Base-by-base conservation (phyloP, 2,888 invertebrate genomes). In the Tetramorium bicarinatum region DNA sequence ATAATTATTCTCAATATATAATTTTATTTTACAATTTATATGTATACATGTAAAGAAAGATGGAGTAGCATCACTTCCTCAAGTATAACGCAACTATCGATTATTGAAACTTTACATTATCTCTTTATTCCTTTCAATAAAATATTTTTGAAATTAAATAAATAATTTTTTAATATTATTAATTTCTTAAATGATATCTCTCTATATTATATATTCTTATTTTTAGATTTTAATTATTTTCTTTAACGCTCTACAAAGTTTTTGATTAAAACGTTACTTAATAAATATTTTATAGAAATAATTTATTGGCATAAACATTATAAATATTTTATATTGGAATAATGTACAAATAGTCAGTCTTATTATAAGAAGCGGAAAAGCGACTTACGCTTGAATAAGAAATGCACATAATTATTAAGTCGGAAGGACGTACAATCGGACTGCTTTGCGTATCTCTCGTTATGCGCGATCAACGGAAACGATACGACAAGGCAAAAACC, bases 401-500 rank as follows among this genome's bases (percentile, higher is more conserved):
- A 3, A 34, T 59, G 47, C 13, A 34, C 7, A 38, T 34, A 34
- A 47, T 59, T 34, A 56, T 71, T 44, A 29, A 21, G 29, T 34
- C 21, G 59, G n/a, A 59, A 80, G 7, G 4, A 25, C 18, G 7
- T 64, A 44, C 25, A 38, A 25, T 49, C 9, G 11, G 34, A 72
- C 1, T 34, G 34, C 18, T 76, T 21, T 47, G 52, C 3, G 2
- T 80, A 72, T 38, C 8, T 29, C 47, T 79, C 34, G 38, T 79
- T 80, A 72, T 2, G 13, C 56, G 41, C 18, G 49, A 64, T 64
- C 69, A 52, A 54, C 81, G 77, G 84, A 81, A 77, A 61, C 21
- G 59, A 67, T 52, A 75, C 15, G 7, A 34, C 25, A 81, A 76
- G 41, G 67, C 29, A 75, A 82, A 79, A 82, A 85, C 59, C 62